A percentile compares a stretch with the other conserved stretches of the same genome.
These are phyloP conservation scores for Chrysolina americana DNA, from an alignment of 2,888 invertebrate genomes.

Conservation along the genomic window DNA sequence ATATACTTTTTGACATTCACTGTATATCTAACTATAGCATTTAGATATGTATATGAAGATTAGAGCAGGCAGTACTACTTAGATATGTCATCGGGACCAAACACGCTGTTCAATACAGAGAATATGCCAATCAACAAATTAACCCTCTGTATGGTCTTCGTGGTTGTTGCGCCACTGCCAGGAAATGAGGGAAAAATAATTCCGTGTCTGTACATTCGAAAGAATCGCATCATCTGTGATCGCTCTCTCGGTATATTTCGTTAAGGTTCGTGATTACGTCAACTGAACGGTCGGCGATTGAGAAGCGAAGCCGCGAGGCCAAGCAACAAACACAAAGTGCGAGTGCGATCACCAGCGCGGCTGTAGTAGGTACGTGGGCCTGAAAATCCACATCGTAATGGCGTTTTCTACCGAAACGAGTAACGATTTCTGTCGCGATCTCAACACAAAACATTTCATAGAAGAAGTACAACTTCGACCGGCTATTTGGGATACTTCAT, in stretches of 20 bases:
- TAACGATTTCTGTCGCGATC: slow-evolving; percentile 9
- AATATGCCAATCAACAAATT: no score
- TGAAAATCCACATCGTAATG: neutral
- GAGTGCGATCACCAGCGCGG: slow-evolving; percentile 15
- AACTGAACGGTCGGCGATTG: slow-evolving; percentile 4
- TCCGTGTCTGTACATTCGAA: no score
- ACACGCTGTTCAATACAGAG: no score
- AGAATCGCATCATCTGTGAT: neutral
- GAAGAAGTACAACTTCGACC: slow-evolving; percentile 20
- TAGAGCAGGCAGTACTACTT: no score
- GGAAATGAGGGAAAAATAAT: no score
- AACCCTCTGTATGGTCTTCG: no score
- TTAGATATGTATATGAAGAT: no score
- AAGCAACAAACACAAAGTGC: neutral
- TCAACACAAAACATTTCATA: slow-evolving; percentile 14
- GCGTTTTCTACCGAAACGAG: slow-evolving; percentile 11
- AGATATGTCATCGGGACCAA: no score
- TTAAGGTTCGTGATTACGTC: neutral
- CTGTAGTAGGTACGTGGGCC: neutral
- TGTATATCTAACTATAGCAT: no score
- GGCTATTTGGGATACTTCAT: slow-evolving; percentile 22
- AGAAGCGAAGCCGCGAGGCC: slow-evolving; percentile 20
- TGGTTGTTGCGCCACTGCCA: no score
- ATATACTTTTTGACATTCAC: no score
- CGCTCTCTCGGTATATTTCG: neutral